Base-by-base conservation (phyloP, 2,113 vertebrate genomes). In the Ictalurus furcatus region DNA sequence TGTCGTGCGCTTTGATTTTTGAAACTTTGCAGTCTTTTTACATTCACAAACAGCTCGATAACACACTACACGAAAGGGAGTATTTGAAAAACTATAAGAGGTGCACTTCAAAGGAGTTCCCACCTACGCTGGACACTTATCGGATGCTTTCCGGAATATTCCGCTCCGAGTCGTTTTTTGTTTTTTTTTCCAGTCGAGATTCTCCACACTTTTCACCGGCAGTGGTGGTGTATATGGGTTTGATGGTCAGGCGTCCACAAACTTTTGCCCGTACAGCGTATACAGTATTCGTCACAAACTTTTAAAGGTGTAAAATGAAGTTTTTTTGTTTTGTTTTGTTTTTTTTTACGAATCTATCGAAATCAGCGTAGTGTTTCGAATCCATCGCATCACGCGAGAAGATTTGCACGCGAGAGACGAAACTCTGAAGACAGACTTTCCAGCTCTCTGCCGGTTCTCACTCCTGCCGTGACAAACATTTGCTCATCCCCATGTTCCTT, bases 401-500 rank as follows among this genome's bases (percentile, higher is more conserved):
- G 54, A 30, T 76, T 19, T 5, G 6, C 54, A 28, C 21, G 17
- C 11, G 17, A 37, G 12, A 6, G n/a, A 56, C 4, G 67, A 37
- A 81, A 56, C 28, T 81, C 87, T 34, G 56, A 78, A 84, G 85
- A 80, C 81, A 85, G 88, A 84, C 80, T 88, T 48, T 37, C 65
- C 48, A 85, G 82, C 82, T 89, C 88, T 58, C 83, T 19, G 71
- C 37, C 69, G 86, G 25, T 83, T 69, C 83, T 89, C 82, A 73
- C 81, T 90, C 87, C 74, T 48, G 67, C 78, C 84, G 73, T 86
- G 73, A 71, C 89, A 86, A 85, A 81, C 74, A 85, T 83, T 87
- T 69, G 69, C 59, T 58, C 63, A 82, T 71, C 85, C 73, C 59
- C 54, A n/a, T 13, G 30, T 25, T 88, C 34, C 48, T 59, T 88